phyloP scores from a whole-genome alignment of 2,113 vertebrate species.

The Emydocephalus ijimae region DNA sequence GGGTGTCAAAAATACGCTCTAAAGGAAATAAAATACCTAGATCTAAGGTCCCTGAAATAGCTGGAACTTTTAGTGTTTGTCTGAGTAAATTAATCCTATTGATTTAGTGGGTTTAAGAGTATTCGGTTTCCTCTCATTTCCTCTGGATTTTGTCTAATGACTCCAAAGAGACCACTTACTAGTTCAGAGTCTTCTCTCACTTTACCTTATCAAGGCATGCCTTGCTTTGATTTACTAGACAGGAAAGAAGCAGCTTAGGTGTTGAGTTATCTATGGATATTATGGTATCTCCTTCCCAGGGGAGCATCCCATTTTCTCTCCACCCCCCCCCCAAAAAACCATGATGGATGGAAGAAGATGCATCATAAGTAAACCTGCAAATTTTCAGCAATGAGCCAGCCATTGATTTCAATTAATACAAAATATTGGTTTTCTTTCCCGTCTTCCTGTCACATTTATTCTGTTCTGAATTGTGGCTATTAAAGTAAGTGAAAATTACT shows the following conservation, averaged over 20 bases:
- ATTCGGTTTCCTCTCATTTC: not conserved
- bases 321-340: not conserved
- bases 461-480: constrained; percentile 27
- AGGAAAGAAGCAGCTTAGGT: not conserved
- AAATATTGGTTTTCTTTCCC: not conserved
- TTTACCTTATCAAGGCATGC: not conserved
- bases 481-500: not conserved
- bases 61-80: not conserved
- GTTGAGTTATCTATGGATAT: not conserved
- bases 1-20: not conserved
- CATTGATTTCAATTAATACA: constrained; percentile 2
- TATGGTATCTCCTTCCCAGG: constrained; percentile 14
- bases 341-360: not conserved
- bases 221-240: not conserved
- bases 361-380: not conserved
- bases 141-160: constrained; percentile 2
- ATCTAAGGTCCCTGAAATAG: not conserved
- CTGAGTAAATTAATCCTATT: not conserved
- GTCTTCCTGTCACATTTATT: not conserved
- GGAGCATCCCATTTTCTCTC: not conserved
- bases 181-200: not conserved
- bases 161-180: constrained; percentile 7
- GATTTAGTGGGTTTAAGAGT: not conserved
- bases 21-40: not conserved
- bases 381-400: not conserved